Percentiles rank a stretch among this genome's conserved stretches.
phyloP scores from a whole-genome alignment of 2,888 invertebrate genomes.

The Dicyrtoma fusca region DNA sequence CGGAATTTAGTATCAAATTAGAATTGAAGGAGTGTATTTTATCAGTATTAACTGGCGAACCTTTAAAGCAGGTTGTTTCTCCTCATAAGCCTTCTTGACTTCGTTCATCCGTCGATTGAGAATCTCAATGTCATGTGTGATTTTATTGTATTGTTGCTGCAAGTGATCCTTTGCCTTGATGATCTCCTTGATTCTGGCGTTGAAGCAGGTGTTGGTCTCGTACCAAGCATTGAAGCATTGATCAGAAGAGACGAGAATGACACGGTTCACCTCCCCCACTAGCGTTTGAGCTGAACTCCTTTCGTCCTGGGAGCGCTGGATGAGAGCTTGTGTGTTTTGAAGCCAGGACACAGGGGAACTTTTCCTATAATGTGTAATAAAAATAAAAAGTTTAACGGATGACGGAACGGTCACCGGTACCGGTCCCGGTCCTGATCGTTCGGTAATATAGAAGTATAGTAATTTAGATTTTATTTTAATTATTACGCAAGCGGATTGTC shows the following conservation, averaged over 20 bases:
- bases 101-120: constrained; percentile 48
- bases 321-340: constrained; percentile 74
- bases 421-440: too few species aligned
- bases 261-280: constrained; percentile 45
- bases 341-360: constrained; percentile 82
- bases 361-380: too few species aligned
- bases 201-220: constrained; percentile 50
- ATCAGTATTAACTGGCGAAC: constrained; percentile 30
- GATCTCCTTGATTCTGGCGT: constrained; percentile 47
- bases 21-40: constrained; percentile 1
- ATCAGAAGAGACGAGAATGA: constrained; percentile 48
- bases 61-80: constrained; percentile 50
- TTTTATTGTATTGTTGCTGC: constrained; percentile 47
- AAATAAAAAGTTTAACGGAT: too few species aligned
- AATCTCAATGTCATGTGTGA: constrained; percentile 50
- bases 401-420: too few species aligned
- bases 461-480: too few species aligned
- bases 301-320: constrained; percentile 81
- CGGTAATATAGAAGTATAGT: too few species aligned
- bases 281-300: constrained; percentile 74
- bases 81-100: constrained; percentile 50
- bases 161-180: constrained; percentile 44
- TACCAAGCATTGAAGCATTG: constrained; percentile 54
- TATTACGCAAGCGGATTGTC: constrained; percentile 21
- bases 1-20: too few species aligned